phyloP scores from a whole-genome alignment of 2,888 invertebrate species.

The Sarcophaga carnaria region DNA sequence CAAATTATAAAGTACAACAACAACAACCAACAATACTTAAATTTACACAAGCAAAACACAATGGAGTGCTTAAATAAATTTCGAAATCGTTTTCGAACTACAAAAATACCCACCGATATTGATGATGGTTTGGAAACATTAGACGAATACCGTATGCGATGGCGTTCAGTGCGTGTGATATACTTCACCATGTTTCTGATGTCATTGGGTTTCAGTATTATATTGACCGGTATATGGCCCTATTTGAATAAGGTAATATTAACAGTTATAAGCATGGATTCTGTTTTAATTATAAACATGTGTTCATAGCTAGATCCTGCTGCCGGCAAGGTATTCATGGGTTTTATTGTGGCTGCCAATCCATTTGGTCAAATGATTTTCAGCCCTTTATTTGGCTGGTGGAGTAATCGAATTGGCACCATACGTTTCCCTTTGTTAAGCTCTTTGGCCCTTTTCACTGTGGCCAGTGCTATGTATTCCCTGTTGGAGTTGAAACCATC shows the following conservation, averaged over 20 bases:
- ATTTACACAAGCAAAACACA: constrained; percentile 7
- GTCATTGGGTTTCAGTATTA: constrained; percentile 93
- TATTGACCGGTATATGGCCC: constrained; percentile 94
- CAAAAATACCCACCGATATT: constrained; percentile 75
- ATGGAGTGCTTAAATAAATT: constrained; percentile 75
- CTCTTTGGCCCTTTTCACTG: constrained; percentile 87
- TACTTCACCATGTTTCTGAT: constrained; percentile 96
- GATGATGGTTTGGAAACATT: constrained; percentile 86
- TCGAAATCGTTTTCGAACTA: constrained; percentile 71
- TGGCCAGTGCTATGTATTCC: constrained; percentile 89
- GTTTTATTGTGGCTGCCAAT: constrained; percentile 92
- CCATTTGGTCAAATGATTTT: constrained; percentile 93
- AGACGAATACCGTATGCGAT: constrained; percentile 86
- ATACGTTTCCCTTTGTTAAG: constrained; percentile 88
- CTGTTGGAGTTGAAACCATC: constrained; percentile 87
- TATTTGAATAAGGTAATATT: constrained; percentile 89
- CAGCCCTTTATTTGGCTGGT: constrained; percentile 92
- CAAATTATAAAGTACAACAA: not conserved
- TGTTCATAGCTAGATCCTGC: constrained; percentile 88
- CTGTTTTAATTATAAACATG: too few species aligned
- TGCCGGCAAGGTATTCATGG: constrained; percentile 91
- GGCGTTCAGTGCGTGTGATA: constrained; percentile 90
- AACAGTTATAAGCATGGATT: constrained; percentile 66
- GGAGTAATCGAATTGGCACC: constrained; percentile 89
- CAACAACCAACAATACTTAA: not conserved